phyloP scores from a whole-genome alignment of 2,113 vertebrate genomes.

The Heterochromis multidens region DNA sequence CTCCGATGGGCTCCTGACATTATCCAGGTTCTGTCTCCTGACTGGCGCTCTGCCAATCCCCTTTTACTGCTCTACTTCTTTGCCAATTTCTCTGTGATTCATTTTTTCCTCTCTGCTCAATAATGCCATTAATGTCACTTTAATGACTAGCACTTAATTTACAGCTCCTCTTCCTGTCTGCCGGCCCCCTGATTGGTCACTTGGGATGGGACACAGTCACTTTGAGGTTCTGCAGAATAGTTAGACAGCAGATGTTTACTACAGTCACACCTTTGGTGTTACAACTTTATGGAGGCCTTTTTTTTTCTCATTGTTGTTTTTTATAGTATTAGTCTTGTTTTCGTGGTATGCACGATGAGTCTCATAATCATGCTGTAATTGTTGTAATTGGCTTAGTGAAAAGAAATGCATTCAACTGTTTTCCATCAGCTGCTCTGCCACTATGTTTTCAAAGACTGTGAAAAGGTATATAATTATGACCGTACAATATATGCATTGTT shows the following conservation, averaged over 20 bases:
- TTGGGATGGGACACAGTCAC: slow-evolving; percentile 18
- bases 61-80: slow-evolving; percentile 23
- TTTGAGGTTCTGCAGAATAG: slow-evolving; percentile 10
- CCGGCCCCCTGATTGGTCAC: slow-evolving; percentile 43
- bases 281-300: background rate
- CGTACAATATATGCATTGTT: background rate
- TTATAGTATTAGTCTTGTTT: background rate
- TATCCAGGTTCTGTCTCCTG: slow-evolving; percentile 37
- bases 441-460: background rate
- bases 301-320: background rate
- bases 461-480: background rate
- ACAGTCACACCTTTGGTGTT: background rate
- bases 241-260: background rate
- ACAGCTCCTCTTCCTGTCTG: slow-evolving; percentile 47
- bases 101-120: slow-evolving; percentile 51
- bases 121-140: slow-evolving; percentile 67
- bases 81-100: slow-evolving; percentile 55
- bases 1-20: slow-evolving; percentile 17
- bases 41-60: slow-evolving; percentile 40
- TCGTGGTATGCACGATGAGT: background rate
- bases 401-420: background rate
- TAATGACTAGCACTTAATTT: slow-evolving; percentile 64
- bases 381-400: background rate
- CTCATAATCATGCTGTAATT: background rate
- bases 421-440: background rate